Base-by-base conservation (phyloP, 2,888 invertebrate species). In the Ommatoiulus sabulosus region DNA sequence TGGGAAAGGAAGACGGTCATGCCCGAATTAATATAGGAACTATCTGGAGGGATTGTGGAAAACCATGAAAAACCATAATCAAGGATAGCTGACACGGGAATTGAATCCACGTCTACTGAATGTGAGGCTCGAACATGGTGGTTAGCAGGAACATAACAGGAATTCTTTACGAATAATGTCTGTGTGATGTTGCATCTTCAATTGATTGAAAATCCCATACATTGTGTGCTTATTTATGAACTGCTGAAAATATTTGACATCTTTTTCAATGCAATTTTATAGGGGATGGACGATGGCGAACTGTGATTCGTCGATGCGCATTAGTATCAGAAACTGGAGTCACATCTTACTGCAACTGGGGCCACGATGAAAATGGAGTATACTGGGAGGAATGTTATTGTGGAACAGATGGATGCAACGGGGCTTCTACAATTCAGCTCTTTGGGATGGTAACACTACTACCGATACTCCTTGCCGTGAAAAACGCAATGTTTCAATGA, bases 351-450 rank as follows among this genome's bases (percentile, higher is more conserved):
- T 99, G 99, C 92, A 97, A 98, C 92, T 99, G 98, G 98, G 97
- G 97, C 24, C 97, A 89, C 95, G 92, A 97, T 91, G 96, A 97
- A 90, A 98, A 98, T 91, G 98, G 98, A 3, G 97, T 97, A 0
- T 99, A 98, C 92, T 98, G 97, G 97, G 98, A 99, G 92, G 97
- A 98, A 91, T 99, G 99, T 91, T 99, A 98, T 92, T 99, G 98
- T 92, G 96, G 97, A 0, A 94, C 95, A 89, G 98, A 99, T 92
- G 96, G 96, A 90, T 99, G 98, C 92, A 99, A 98, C 92, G 89
- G 90, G 12, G 89, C 90, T 17, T 44, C 87, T 52, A 85, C 52
- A 43, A 43, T 88, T 17, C 35, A 43, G 7, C 20, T 88, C n/a
- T n/a, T 88, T 44, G 46, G 48, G 15, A 43, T 87, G 12, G 1